Evolutionary conservation across 2,113 vertebrate species (phyloP), one percentile per base, ranked within the genome.

Genomic region (Hypomesus transpacificus): DNA sequence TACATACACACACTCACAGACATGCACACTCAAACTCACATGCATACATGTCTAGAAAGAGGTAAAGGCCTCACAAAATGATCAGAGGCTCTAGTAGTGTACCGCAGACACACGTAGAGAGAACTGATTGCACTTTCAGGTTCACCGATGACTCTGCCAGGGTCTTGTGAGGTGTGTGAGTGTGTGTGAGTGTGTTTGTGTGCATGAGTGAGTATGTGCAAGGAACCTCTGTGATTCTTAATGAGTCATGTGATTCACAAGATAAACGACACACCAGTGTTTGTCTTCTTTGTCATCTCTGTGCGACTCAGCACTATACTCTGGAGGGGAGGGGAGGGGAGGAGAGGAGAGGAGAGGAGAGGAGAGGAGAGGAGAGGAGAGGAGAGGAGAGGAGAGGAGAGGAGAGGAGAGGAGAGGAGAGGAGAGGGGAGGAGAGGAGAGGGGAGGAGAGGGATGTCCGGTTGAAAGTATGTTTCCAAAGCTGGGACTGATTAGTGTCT

Each of bases 401-500:
- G 68, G 22, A 13, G 21, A 26, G 54, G 53, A 61, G 70, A 74
- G 68, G 71, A 34, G 78, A 77, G 11, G 26, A 34, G 81, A 82
- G 69, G 66, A 62, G 78, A 79, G 71, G 82, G 80, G 80, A 85
- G 87, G 82, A 77, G 78, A 68, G 68, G 80, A 78, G 80, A 68
- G 22, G 69, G 81, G 87, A 89, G 76, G 81, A 87, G 39, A 87
- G 85, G 86, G 82, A 69, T 46, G 57, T 65, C 75, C 82, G 70
- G 76, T 64, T 66, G 71, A 75, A 83, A 75, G 80, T 86, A 75
- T 68, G 84, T 83, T 87, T 86, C 78, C 60, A 80, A 77, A 85
- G 84, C 87, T 90, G 89, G 80, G 57, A 87, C 84, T 87, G 82
- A 89, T 90, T 90, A 89, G 81, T 3, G 82, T 63, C 70, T 80